Conservation (phyloP, 2,888 invertebrate genomes). For the Girardia tigrina region DNA sequence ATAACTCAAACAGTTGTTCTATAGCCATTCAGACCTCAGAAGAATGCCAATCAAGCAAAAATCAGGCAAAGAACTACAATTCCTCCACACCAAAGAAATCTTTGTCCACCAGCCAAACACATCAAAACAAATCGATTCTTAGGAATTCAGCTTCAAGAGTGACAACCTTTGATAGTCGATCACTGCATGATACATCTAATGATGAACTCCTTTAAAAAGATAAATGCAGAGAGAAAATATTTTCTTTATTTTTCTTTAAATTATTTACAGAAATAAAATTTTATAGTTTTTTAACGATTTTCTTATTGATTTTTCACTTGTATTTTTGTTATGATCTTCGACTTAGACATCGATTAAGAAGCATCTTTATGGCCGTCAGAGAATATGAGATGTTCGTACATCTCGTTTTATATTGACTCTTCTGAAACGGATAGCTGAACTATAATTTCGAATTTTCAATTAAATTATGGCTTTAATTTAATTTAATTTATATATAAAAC, state of each 20-base stretch:
- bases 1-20: neutral
- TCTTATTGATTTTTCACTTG: neutral
- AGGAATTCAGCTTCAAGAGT: neutral
- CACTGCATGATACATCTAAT: slow-evolving; percentile 23
- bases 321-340: too few relatives aligned
- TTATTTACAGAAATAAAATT: slow-evolving; percentile 10
- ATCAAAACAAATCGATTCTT: slow-evolving; percentile 6
- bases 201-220: slow-evolving; percentile 1
- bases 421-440: too few relatives aligned
- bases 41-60: neutral
- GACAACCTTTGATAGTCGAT: neutral
- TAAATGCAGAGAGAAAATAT: slow-evolving; percentile 1
- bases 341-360: too few relatives aligned
- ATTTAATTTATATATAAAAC: too few relatives aligned
- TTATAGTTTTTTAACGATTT: neutral
- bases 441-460: too few relatives aligned
- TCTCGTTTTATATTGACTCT: too few relatives aligned
- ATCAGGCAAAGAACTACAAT: neutral
- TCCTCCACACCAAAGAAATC: slow-evolving; percentile 17
- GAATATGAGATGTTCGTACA: too few relatives aligned
- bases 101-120: neutral
- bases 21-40: slow-evolving; percentile 12
- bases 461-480: too few relatives aligned
- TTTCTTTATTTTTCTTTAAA: neutral
- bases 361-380: too few relatives aligned